Conservation (phyloP, 2,113 vertebrate species). For the Gymnogyps californianus region DNA sequence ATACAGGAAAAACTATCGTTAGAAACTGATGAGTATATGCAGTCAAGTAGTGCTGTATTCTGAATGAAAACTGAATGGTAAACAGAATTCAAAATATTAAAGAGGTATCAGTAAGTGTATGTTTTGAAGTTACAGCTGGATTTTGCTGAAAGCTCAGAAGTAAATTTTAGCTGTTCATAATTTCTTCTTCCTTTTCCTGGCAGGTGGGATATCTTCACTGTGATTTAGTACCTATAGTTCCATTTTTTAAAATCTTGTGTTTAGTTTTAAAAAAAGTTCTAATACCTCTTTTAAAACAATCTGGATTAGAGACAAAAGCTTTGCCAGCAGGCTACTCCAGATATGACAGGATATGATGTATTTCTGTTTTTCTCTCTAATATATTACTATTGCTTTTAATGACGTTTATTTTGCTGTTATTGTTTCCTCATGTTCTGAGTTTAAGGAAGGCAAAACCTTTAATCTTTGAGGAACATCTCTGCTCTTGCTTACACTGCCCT, state of each 20-base stretch:
- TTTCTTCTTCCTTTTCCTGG: background rate
- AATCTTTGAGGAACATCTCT: background rate
- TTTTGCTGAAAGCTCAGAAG: background rate
- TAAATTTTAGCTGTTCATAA: background rate
- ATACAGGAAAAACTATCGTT: background rate
- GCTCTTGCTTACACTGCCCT: background rate
- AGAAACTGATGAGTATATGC: background rate
- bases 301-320: background rate
- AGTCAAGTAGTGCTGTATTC: background rate
- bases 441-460: background rate
- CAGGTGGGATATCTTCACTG: background rate
- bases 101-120: background rate
- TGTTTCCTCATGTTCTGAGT: background rate
- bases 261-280: background rate
- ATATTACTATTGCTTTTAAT: background rate
- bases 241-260: background rate
- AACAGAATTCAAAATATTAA: background rate
- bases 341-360: background rate
- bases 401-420: background rate
- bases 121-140: background rate
- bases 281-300: background rate
- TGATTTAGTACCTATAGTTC: background rate
- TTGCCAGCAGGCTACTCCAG: background rate
- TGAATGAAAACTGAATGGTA: background rate
- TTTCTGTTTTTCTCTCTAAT: background rate